Evolutionary conservation across 92 coral and sea anemone species (phyloP).

Genomic region (Parazoanthus atlanticus): DNA sequence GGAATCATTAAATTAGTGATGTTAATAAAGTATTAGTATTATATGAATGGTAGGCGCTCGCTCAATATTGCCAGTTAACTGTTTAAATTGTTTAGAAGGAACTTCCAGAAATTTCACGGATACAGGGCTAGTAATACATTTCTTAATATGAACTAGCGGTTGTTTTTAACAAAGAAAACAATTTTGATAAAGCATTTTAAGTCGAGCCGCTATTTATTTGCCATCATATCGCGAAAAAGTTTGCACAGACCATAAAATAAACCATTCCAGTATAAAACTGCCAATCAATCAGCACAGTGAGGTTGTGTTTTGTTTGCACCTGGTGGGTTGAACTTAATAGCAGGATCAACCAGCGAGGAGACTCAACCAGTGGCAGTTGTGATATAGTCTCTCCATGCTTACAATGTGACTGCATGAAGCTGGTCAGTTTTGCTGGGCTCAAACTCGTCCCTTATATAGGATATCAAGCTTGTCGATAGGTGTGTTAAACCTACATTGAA

Average conservation of each 20-base stretch:
- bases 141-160: too few relatives aligned
- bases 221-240: not conserved
- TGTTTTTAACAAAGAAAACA: not conserved
- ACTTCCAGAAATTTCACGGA: too few relatives aligned
- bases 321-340: not conserved
- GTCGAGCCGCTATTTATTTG: not conserved
- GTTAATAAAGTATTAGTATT: too few relatives aligned
- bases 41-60: too few relatives aligned
- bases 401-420: not conserved
- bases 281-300: not conserved
- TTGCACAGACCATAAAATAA: not conserved
- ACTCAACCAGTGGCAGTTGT: not conserved
- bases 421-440: too few relatives aligned
- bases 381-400: not conserved
- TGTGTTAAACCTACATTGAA: too few relatives aligned
- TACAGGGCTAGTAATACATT: too few relatives aligned
- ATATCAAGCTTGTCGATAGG: too few relatives aligned
- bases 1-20: too few relatives aligned
- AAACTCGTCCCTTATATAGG: too few relatives aligned
- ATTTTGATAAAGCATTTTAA: not conserved
- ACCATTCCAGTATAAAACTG: not conserved
- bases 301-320: not conserved
- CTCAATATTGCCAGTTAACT: too few relatives aligned
- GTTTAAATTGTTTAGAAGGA: too few relatives aligned
- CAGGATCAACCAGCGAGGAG: not conserved